Percentiles rank a stretch among this genome's conserved stretches.
Evolutionary conservation across 2,797 vertebrate genomes (phyloP).

Genomic region (Manis javanica): DNA sequence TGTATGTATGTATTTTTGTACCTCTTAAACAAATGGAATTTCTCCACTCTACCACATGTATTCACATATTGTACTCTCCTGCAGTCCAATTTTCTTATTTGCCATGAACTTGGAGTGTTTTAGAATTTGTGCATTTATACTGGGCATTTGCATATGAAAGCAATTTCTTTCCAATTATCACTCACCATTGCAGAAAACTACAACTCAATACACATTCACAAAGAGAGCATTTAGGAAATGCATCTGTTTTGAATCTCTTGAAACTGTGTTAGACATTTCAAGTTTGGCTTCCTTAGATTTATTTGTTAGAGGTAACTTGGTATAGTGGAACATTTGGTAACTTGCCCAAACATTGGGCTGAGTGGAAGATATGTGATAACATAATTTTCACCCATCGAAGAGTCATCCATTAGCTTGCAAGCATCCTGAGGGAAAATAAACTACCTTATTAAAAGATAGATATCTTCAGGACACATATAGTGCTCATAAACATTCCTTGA

Average conservation of each 20-base stretch:
- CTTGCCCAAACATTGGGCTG: background rate
- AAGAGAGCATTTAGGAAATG: background rate
- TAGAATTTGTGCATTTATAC: background rate
- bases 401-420: background rate
- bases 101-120: background rate
- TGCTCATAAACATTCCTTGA: background rate
- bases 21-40: background rate
- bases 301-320: background rate
- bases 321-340: background rate
- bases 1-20: background rate
- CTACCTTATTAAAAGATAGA: background rate
- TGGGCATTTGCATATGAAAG: background rate
- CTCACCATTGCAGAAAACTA: background rate
- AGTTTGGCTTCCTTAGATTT: background rate
- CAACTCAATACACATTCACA: background rate
- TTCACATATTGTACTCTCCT: background rate
- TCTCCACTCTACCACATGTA: background rate
- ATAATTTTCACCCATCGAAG: background rate
- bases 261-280: background rate
- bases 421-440: background rate
- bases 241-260: background rate
- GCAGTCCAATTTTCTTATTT: background rate
- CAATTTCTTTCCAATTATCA: conserved; percentile 17
- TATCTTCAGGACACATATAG: background rate
- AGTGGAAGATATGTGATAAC: background rate